Conservation (phyloP, 35 echinoderm and acorn worm species). For the Heliocidaris erythrogramma region DNA sequence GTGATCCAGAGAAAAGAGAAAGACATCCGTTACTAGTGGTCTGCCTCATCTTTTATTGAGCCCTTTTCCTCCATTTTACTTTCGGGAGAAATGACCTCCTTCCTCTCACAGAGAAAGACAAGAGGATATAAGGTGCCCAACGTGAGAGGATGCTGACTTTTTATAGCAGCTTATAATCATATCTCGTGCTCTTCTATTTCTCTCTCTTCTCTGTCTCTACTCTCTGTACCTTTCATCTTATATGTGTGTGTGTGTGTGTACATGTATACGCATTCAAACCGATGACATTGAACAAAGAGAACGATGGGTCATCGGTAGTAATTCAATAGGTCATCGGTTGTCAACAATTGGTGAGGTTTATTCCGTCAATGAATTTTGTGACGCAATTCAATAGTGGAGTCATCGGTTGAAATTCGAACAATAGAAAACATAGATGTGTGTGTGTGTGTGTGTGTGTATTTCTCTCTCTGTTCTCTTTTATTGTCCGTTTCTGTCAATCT, state of each 20-base stretch:
- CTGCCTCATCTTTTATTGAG: slow-evolving; percentile 12
- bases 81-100: slow-evolving; percentile 34
- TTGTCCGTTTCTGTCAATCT: neutral
- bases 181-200: neutral
- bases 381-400: too few species aligned
- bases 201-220: neutral
- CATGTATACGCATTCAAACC: too few species aligned
- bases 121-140: neutral
- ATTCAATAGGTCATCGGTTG: too few species aligned
- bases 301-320: too few species aligned
- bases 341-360: too few species aligned
- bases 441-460: too few species aligned
- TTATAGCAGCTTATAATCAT: neutral
- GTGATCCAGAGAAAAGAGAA: neutral
- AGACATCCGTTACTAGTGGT: neutral
- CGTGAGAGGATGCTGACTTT: neutral
- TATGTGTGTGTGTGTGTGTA: too few species aligned
- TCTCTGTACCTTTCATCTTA: neutral
- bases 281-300: too few species aligned
- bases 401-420: too few species aligned
- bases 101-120: neutral
- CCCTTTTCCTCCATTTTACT: slow-evolving; percentile 13
- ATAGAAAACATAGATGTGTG: too few species aligned
- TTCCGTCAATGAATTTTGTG: too few species aligned
- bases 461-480: neutral